phyloP scores from a whole-genome alignment of 1,140 invertebrate genomes.

The Lamellibrachia luymesi region DNA sequence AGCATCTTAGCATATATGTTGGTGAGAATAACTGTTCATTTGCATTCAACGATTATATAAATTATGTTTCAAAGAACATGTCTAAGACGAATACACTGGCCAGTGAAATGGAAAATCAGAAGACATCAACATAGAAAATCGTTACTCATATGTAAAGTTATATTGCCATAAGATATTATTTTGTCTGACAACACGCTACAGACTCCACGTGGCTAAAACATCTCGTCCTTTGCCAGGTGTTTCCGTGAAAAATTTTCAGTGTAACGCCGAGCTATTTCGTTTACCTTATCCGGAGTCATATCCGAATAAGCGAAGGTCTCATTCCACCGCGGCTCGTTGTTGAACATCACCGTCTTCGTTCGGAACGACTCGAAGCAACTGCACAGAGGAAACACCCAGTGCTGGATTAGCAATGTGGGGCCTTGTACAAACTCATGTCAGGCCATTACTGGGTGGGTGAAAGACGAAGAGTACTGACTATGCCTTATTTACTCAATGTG shows the following conservation, averaged over 20 bases:
- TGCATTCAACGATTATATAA: too few relatives aligned
- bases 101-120: too few relatives aligned
- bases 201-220: not conserved
- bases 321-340: not conserved
- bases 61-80: too few relatives aligned
- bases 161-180: not conserved
- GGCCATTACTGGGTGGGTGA: too few relatives aligned
- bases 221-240: not conserved
- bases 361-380: not conserved
- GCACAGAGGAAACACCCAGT: not conserved
- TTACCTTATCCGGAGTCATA: not conserved
- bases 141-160: too few relatives aligned
- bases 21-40: not conserved
- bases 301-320: not conserved
- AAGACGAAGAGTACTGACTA: too few relatives aligned
- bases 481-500: too few relatives aligned
- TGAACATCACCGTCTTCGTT: not conserved
- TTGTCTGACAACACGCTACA: not conserved
- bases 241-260: not conserved
- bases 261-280: not conserved
- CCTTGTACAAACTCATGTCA: too few relatives aligned
- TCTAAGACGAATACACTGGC: too few relatives aligned
- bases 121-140: too few relatives aligned
- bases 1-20: too few relatives aligned
- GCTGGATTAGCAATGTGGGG: not conserved